phyloP scores from a whole-genome alignment of 2,888 invertebrate species.

The Chirona hameri region DNA sequence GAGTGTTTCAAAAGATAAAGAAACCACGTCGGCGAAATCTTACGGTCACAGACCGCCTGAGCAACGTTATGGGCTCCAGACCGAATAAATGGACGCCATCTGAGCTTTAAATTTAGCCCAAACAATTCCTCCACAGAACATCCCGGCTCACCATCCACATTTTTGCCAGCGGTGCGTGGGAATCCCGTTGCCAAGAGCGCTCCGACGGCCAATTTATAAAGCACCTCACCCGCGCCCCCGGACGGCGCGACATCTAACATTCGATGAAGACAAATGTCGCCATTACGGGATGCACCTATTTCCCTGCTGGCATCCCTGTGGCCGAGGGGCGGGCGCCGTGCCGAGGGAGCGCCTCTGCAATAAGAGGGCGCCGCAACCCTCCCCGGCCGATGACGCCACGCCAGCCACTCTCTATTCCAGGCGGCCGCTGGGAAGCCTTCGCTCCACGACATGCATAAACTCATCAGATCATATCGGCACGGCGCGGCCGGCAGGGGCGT shows the following conservation, averaged over 20 bases:
- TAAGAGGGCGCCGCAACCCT: background rate
- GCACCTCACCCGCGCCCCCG: background rate
- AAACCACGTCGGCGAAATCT: background rate
- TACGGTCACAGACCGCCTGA: background rate
- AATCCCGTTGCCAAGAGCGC: background rate
- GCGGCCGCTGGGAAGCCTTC: background rate
- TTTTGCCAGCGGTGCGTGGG: background rate
- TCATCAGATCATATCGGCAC: background rate
- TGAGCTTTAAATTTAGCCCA: background rate
- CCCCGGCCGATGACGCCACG: background rate
- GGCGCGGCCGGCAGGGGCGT: background rate
- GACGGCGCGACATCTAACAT: background rate
- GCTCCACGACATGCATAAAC: background rate
- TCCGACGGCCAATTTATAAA: background rate
- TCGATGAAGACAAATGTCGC: background rate
- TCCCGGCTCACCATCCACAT: background rate
- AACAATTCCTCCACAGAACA: background rate
- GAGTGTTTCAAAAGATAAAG: conserved; percentile 12
- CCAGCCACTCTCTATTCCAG: background rate
- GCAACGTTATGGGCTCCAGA: background rate
- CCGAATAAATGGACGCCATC: background rate
- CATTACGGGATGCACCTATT: conserved; percentile 13
- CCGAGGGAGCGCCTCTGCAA: background rate
- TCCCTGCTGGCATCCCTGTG: background rate
- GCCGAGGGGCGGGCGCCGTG: background rate